Conservation (phyloP, 2,797 vertebrate genomes). For the Leptodactylus fallax region DNA sequence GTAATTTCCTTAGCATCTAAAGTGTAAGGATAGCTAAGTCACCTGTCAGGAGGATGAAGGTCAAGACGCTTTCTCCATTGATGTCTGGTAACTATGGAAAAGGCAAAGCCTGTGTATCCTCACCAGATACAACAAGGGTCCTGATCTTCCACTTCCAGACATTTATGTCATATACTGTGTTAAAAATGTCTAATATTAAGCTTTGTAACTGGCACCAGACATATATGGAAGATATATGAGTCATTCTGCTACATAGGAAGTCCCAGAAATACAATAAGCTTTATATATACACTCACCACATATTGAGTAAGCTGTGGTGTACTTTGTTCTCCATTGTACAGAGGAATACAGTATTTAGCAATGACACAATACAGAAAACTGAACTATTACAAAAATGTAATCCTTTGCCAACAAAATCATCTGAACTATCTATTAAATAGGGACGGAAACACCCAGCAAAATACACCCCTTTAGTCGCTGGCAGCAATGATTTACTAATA, state of each 20-base stretch:
- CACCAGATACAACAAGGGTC: too few relatives aligned
- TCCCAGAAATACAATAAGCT: too few relatives aligned
- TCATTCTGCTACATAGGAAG: not conserved
- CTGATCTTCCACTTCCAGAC: too few relatives aligned
- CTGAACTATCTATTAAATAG: not conserved
- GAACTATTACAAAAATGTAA: slow-evolving; percentile 4
- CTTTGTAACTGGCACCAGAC: not conserved
- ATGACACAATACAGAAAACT: not conserved
- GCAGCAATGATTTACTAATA: not conserved
- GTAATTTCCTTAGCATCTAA: not conserved
- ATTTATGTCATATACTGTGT: too few relatives aligned
- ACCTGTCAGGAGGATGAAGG: not conserved
- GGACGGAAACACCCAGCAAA: not conserved
- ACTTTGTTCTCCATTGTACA: not conserved
- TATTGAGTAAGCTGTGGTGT: too few relatives aligned
- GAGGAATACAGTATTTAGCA: not conserved
- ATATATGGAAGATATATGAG: not conserved
- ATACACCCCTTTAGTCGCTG: not conserved
- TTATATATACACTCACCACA: too few relatives aligned
- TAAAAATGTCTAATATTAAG: not conserved
- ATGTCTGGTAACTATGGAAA: not conserved
- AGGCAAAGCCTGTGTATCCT: too few relatives aligned
- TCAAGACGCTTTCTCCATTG: not conserved
- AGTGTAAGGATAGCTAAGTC: not conserved
- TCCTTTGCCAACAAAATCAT: not conserved